Percentiles rank a stretch among this genome's conserved stretches.
Evolutionary conservation across 1,140 invertebrate genomes (phyloP).

Genomic region (Anastatus disparis): DNA sequence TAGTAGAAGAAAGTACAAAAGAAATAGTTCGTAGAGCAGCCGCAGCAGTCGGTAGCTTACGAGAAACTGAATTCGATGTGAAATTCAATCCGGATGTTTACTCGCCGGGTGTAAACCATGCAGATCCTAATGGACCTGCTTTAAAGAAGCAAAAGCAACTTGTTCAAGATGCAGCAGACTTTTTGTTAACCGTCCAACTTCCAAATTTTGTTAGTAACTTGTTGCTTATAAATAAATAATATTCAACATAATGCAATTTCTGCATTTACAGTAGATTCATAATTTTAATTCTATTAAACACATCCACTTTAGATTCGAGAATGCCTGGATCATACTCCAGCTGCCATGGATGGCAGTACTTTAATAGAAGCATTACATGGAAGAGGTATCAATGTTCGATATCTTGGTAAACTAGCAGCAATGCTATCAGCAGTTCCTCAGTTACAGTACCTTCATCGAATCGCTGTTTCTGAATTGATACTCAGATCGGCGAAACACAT

Average conservation of each 20-base stretch:
- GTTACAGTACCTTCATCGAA: conserved; percentile 87
- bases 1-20: conserved; percentile 86
- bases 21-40: conserved; percentile 92
- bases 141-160: conserved; percentile 87
- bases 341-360: conserved; percentile 95
- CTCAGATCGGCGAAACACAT: conserved; percentile 91
- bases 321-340: conserved; percentile 89
- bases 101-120: conserved; percentile 91
- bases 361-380: conserved; percentile 93
- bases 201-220: conserved; percentile 89
- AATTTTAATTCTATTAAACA: conserved; percentile 36
- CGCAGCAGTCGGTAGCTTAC: conserved; percentile 89
- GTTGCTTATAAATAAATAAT: too few relatives aligned
- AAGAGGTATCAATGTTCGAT: conserved; percentile 96
- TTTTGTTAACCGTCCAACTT: conserved; percentile 92
- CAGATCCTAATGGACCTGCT: conserved; percentile 74
- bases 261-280: conserved; percentile 15
- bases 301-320: conserved; percentile 79
- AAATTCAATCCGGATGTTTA: conserved; percentile 99
- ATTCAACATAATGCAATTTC: conserved; percentile 10
- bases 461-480: conserved; percentile 88
- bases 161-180: conserved; percentile 94
- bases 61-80: conserved; percentile 94
- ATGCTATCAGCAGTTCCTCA: conserved; percentile 82
- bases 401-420: conserved; percentile 88